These are phyloP conservation scores for Myotis yumanensis DNA, from an alignment of 2,113 vertebrate species.

Conservation along the genomic window DNA sequence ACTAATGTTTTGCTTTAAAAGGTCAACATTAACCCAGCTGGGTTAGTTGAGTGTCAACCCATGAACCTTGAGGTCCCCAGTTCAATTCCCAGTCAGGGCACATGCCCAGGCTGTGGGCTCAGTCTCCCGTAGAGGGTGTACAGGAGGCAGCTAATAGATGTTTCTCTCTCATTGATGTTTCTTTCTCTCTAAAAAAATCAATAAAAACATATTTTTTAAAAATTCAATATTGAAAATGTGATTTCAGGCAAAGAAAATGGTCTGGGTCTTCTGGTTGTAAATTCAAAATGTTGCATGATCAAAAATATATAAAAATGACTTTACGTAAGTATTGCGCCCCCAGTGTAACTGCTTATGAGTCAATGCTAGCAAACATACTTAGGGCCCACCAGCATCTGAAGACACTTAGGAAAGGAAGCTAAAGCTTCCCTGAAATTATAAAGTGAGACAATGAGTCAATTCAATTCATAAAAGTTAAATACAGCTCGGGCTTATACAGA, in stretches of 20 bases:
- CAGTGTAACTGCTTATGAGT: neutral
- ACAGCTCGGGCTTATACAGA: neutral
- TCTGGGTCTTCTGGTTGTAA: neutral
- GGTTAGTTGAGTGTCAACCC: no score
- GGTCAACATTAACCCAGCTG: no score
- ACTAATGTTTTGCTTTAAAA: neutral
- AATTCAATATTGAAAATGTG: neutral
- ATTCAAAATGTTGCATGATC: constrained; percentile 5
- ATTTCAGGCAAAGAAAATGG: neutral
- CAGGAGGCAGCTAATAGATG: no score
- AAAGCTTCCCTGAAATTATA: constrained; percentile 21
- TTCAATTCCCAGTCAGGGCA: no score
- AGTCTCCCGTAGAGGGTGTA: no score
- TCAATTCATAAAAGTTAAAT: neutral
- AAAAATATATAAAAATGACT: neutral
- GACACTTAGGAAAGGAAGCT: neutral
- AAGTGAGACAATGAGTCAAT: neutral
- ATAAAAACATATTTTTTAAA: neutral
- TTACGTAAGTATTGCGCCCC: neutral
- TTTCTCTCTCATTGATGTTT: no score
- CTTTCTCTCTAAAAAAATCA: no score
- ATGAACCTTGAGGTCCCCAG: no score
- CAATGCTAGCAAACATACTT: neutral
- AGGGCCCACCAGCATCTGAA: neutral
- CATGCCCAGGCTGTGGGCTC: no score